Conservation (phyloP, 2,113 vertebrate genomes). For the Eclectus roratus region DNA sequence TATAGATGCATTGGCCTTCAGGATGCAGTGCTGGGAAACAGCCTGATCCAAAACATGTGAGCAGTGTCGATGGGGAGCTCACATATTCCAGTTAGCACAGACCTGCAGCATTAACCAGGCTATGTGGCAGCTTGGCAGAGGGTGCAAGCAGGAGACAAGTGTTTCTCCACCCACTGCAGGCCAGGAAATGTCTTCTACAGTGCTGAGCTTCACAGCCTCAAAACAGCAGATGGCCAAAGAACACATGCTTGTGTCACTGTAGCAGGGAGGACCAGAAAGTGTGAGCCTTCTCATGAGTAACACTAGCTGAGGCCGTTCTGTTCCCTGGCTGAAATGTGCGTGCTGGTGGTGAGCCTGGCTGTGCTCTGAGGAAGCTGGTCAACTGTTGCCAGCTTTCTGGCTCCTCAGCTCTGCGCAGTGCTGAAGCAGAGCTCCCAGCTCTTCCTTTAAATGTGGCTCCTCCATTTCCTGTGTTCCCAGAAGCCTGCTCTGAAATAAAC, state of each 20-base stretch:
- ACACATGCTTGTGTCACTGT: neutral
- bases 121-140: neutral
- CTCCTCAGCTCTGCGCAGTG: neutral
- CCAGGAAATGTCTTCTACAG: slow-evolving; percentile 46
- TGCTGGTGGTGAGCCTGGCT: neutral
- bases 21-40: neutral
- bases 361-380: neutral
- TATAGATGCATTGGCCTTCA: neutral
- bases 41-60: neutral
- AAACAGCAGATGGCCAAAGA: slow-evolving; percentile 58
- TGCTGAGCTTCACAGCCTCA: slow-evolving; percentile 25
- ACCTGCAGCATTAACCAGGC: neutral
- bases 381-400: neutral
- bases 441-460: neutral
- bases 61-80: neutral
- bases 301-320: slow-evolving; percentile 6
- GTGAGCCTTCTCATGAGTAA: slow-evolving; percentile 41
- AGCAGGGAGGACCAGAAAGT: slow-evolving; percentile 29
- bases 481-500: slow-evolving; percentile 11
- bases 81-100: neutral
- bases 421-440: neutral
- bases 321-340: neutral
- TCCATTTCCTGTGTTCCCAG: slow-evolving; percentile 27
- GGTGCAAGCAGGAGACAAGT: slow-evolving; percentile 7
- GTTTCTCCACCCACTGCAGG: slow-evolving; percentile 38